Evolutionary conservation across 2,113 vertebrate genomes (phyloP), one percentile per base, ranked within the genome.

Genomic region (Mesembrinibis cayennensis): DNA sequence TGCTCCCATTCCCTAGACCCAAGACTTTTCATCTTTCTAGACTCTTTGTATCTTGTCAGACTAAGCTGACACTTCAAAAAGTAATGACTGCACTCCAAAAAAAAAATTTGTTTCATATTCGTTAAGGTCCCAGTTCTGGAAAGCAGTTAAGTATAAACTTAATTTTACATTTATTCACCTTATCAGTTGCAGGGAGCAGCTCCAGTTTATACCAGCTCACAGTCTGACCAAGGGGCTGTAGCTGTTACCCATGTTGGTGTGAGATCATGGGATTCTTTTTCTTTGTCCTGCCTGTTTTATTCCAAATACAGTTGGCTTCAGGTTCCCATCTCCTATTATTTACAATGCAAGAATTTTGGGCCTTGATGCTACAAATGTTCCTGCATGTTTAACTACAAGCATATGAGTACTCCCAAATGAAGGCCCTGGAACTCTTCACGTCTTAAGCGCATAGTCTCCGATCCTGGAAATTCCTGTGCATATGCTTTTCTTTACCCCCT

Each of bases 401-500:
- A 95, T 94, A 84, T 96, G 96, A 95, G 80, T 62, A n/a, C 45
- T 96, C 87, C 92, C 92, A 93, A 95, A 95, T 32, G 74, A 95
- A 97, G 88, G 74, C 59, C 92, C 96, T 97, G 96, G 96, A 97
- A 96, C 86, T 94, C 77, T 95, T 97, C 95, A 97, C 0, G 2
- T 89, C 80, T 89, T 89, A 89, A 92, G 89, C 92, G 84, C 94
- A 93, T 49, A 82, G 3, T 45, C 92, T 94, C 44, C 34, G 2
- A 69, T 79, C 83, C 89, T 97, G 91, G 94, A 95, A 96, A 97
- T 93, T 94, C 87, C 87, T 96, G 70, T 86, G 76, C 88, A 91
- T 93, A 65, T 95, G 94, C 89, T 97, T 95, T 95, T 89, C 86
- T 85, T 97, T 96, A 95, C 93, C 83, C 88, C 93, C 93, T 82